A percentile compares a stretch with the other conserved stretches of the same genome.
Conservation (phyloP, 2,888 invertebrate species). For the Sycophila texana region DNA sequence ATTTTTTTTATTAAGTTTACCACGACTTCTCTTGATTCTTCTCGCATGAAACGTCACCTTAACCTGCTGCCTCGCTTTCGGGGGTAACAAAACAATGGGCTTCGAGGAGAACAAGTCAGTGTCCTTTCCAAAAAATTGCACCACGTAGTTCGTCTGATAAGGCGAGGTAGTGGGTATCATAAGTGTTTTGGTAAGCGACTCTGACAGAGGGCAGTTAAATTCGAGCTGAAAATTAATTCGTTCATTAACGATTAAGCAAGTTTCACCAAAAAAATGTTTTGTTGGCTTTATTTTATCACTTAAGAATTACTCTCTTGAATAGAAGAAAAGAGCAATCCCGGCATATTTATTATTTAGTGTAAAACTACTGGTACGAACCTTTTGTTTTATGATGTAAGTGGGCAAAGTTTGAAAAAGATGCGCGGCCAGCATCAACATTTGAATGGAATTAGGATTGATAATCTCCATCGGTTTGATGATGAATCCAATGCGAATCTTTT, state of each 20-base stretch:
- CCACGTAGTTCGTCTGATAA: constrained; percentile 59
- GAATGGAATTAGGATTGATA: constrained; percentile 77
- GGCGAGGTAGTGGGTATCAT: constrained; percentile 59
- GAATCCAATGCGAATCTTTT: constrained; percentile 78
- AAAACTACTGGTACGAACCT: constrained; percentile 53
- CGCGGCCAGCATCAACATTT: constrained; percentile 79
- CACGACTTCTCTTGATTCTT: constrained; percentile 60
- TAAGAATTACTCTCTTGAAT: too few species aligned
- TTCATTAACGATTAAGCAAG: background rate
- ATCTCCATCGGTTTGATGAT: constrained; percentile 78
- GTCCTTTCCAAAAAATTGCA: constrained; percentile 64
- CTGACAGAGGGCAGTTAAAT: constrained; percentile 62
- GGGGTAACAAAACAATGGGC: constrained; percentile 58
- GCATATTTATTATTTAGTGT: background rate
- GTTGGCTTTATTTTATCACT: too few species aligned
- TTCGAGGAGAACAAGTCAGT: constrained; percentile 60
- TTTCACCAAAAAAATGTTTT: too few species aligned
- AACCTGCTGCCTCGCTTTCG: constrained; percentile 56
- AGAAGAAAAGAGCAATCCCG: too few species aligned
- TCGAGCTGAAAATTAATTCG: constrained; percentile 55
- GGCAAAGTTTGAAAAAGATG: constrained; percentile 79
- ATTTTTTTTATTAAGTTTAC: constrained; percentile 57
- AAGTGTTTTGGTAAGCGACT: constrained; percentile 57
- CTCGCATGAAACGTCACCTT: constrained; percentile 64
- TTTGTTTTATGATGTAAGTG: constrained; percentile 70